Evolutionary conservation across 2,888 invertebrate genomes (phyloP).

Genomic region (Polydrusus pterygomalis): DNA sequence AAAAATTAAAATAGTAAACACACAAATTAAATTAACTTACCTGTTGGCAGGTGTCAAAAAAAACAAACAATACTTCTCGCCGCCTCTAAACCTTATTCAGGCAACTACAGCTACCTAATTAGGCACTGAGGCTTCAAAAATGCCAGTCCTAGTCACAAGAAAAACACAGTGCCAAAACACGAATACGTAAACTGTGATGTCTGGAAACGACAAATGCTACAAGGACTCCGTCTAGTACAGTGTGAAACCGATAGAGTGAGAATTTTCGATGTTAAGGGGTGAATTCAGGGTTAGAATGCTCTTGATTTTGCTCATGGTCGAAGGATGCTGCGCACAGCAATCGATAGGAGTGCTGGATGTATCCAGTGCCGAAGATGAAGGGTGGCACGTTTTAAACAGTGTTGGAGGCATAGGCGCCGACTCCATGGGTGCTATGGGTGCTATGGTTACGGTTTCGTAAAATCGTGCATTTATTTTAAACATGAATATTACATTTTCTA

Average conservation of each 20-base stretch:
- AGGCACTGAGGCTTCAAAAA: conserved; percentile 6
- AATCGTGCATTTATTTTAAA: too few relatives aligned
- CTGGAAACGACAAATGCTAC: conserved; percentile 9
- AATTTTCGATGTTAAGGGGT: conserved; percentile 39
- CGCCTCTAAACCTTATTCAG: not conserved
- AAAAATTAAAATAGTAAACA: not conserved
- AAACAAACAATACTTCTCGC: not conserved
- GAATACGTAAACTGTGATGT: not conserved
- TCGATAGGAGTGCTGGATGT: conserved; percentile 34
- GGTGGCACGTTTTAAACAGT: not conserved
- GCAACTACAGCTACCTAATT: not conserved
- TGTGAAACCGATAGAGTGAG: conserved; percentile 41
- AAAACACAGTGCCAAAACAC: conserved; percentile 2
- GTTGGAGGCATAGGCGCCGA: not conserved
- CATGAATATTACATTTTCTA: not conserved
- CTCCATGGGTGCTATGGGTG: too few relatives aligned
- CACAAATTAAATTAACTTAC: conserved; percentile 16
- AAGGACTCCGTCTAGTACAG: conserved; percentile 10
- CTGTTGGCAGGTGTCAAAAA: conserved; percentile 18
- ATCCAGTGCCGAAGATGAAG: conserved; percentile 6
- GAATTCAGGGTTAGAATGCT: conserved; percentile 52
- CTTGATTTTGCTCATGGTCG: conserved; percentile 54
- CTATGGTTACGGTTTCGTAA: too few relatives aligned
- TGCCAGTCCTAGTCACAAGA: conserved; percentile 1
- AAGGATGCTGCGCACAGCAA: conserved; percentile 49